Evolutionary conservation across 2,888 invertebrate species (phyloP).

Genomic region (Lasioglossum lativentre): DNA sequence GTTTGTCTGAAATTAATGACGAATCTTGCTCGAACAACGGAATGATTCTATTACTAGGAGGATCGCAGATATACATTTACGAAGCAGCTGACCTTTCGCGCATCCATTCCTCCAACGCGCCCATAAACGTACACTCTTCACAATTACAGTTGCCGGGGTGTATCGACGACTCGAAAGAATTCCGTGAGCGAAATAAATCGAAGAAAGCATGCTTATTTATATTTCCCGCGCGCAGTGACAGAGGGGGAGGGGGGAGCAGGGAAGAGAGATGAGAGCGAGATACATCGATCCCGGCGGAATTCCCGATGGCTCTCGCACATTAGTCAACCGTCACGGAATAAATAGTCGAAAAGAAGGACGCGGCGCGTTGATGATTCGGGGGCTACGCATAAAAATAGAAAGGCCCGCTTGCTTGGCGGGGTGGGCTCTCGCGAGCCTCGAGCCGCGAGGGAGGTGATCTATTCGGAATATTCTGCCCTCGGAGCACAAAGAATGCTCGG

Average conservation of each 20-base stretch:
- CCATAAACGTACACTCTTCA: background rate
- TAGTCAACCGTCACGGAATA: conserved; percentile 67
- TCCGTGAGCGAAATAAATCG: background rate
- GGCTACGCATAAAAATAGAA: conserved; percentile 63
- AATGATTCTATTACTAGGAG: background rate
- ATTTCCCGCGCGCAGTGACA: background rate
- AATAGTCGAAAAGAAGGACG: conserved; percentile 52
- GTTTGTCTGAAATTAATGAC: too few species aligned
- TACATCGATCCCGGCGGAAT: conserved; percentile 59
- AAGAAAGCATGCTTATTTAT: background rate
- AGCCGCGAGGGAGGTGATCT: conserved; percentile 62
- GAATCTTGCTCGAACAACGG: background rate
- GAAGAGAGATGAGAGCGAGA: conserved; percentile 9
- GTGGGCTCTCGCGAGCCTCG: conserved; percentile 33
- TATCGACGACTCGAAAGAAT: conserved; percentile 19
- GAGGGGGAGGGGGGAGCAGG: background rate
- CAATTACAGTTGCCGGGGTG: background rate
- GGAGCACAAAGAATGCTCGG: conserved; percentile 76
- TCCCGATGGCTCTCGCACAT: conserved; percentile 59
- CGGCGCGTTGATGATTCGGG: conserved; percentile 56
- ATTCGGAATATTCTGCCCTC: conserved; percentile 68
- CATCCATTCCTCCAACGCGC: background rate
- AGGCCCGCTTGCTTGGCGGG: conserved; percentile 15
- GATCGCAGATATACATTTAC: background rate
- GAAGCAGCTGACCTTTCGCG: background rate